Evolutionary conservation across 2,797 vertebrate genomes (phyloP), one percentile per base, ranked within the genome.

Genomic region (Sphenodon punctatus): DNA sequence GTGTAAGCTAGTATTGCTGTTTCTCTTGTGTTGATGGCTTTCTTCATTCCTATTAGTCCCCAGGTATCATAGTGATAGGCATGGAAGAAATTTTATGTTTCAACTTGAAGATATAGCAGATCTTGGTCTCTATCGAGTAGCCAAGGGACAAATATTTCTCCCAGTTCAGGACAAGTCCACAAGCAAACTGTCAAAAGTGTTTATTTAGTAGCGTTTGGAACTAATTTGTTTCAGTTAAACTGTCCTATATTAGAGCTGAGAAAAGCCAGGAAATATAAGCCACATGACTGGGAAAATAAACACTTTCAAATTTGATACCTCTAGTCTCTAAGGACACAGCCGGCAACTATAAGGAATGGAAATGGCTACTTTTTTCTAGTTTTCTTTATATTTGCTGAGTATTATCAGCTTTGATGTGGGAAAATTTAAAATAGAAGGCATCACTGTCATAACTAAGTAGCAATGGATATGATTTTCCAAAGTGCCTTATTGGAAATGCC

Each of bases 71-170:
- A 72, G 59, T 5, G 11, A 86, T 83, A 83, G 75, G 67, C 15
- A 70, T 71, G 80, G 38, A 81, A 60, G 13, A 43, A 14, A 65
- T 51, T 38, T 42, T 73, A 2, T 45, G 48, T 43, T n/a, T 78
- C 36, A 60, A 72, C 82, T 88, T 87, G 59, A 89, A 89, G 46
- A 34, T 78, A n/a, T 73, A 75, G 17, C 46, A 41, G 20, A 10
- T 64, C 38, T 22, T 10, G 67, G 36, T 58, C 39, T 67, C 49
- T 60, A 41, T 80, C 46, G 85, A 82, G 82, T 78, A 90, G 69
- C 7, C 66, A 61, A 43, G 6, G 58, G 30, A 58, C 30, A 46
- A 69, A 75, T 42, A 68, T 15, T 23, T 84, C 4, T 13, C 17
- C 34, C 25, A 36, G 8, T 25, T 36, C n/a, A 23, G 25, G 30